Evolutionary conservation across 2,888 invertebrate species (phyloP).

Genomic region (Aphodius sticticus): DNA sequence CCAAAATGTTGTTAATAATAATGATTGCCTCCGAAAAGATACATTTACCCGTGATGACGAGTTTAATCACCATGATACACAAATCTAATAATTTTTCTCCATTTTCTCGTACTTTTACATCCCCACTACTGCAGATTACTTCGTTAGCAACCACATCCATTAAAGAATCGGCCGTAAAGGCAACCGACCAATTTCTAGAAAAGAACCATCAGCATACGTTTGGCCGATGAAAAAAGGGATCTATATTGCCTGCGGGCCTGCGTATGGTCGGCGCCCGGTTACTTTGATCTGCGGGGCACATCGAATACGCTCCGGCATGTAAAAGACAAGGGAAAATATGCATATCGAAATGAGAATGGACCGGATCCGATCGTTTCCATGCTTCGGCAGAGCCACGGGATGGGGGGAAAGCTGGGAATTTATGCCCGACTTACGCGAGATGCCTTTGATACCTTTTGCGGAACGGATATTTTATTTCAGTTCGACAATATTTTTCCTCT

Average conservation of each 20-base stretch:
- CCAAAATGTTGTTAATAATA: too few relatives aligned
- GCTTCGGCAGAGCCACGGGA: neutral
- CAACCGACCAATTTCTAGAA: neutral
- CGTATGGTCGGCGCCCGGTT: neutral
- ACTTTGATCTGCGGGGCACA: neutral
- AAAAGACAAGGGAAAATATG: slow-evolving; percentile 4
- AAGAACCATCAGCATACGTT: neutral
- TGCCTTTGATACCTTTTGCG: neutral
- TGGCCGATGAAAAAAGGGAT: neutral
- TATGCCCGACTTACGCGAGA: slow-evolving; percentile 4
- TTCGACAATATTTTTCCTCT: neutral
- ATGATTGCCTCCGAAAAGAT: too few relatives aligned
- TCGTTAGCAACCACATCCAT: slow-evolving; percentile 24
- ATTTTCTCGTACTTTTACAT: too few relatives aligned
- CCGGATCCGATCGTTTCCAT: neutral
- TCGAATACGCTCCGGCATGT: neutral
- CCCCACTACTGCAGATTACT: neutral
- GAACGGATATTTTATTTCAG: neutral
- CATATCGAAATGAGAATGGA: neutral
- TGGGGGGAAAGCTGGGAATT: neutral
- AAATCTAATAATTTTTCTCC: too few relatives aligned
- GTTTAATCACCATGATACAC: too few relatives aligned
- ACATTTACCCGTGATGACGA: too few relatives aligned
- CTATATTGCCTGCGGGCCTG: neutral
- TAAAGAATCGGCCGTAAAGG: neutral